Evolutionary conservation across 2,113 vertebrate species (phyloP), one percentile per base, ranked within the genome.

Genomic region (Gadus macrocephalus): DNA sequence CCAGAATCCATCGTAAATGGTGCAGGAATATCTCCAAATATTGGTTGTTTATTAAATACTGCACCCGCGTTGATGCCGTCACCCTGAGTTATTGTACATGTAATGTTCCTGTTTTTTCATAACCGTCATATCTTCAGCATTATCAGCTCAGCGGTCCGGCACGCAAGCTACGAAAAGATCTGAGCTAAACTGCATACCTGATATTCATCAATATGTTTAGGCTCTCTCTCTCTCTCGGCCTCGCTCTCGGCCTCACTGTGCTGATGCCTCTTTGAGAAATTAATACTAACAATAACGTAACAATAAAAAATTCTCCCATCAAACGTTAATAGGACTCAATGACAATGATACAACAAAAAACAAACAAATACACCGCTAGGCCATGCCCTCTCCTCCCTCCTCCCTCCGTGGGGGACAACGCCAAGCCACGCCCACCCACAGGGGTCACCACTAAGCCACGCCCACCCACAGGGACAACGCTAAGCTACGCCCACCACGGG

Each of bases 331-430:
- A 66, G 60, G 79, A 82, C 75, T 67, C 64, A 80, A 66, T 71
- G 66, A 75, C 82, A 77, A 67, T 72, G 78, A 78, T 70, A 78
- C 27, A 73, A 78, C 27, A 73, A 68, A 75, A 86, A 12, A 74
- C 67, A 7, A 7, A n/a, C 9, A 16, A 58, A 4, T 4, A 58
- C 55, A n/a, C 9, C 15, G 55, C 55, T 14, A n/a, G 17, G 15
- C 15, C 42, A 14, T 11, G 11, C 38, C 11, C 38, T 42, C 6
- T 11, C 38, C 38, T 11, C 38, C 38, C 42, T 9, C 42, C 42
- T 9, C 12, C 42, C 42, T 7, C 12, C 42, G 4, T 14, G 16
- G 16, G 5, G 12, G 12, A 3, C 58, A 16, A 5, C 25, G 2
- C 25, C 2, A 25, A 25, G 25, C 25, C 25, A 25, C 25, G 25